Base-by-base conservation (phyloP, 2,113 vertebrate species). In the Gallinago media region DNA sequence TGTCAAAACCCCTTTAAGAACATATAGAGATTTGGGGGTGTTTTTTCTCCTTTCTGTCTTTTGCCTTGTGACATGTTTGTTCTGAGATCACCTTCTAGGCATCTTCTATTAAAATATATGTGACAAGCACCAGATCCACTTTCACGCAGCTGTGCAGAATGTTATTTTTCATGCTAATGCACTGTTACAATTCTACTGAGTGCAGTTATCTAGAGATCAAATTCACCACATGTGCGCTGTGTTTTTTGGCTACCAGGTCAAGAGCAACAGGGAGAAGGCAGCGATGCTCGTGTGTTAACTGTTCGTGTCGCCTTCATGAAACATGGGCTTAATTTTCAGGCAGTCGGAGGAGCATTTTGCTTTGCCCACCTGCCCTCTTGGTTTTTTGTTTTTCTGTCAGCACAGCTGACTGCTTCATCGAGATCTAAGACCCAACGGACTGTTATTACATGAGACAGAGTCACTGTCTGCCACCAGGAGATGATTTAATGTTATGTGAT, bases 401-500 rank as follows among this genome's bases (percentile, higher is more conserved):
- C 87, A 87, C 86, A 78, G 65, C 72, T 96, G 95, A 92, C 82
- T 90, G 80, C 86, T 93, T 95, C 91, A 78, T 94, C 26, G 16
- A 92, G 96, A 92, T 88, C 94, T 96, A 94, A 95, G 83, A 80
- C 90, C 80, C 75, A 96, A n/a, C 3, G 6, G 84, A 86, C 85
- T 88, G 75, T 96, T 96, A 96, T 86, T 96, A 77, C 77, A 94
- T 90, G 96, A 97, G 96, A 96, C 88, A 92, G 92, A 95, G 91
- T 96, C 95, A 91, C 93, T 89, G 92, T 96, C 96, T 95, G 90
- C 90, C 96, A 95, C 96, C 91, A 91, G 96, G 94, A 97, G 96
- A 96, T 94, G 83, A 83, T 96, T 85, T 96, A 94, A 97, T 96
- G 90, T 88, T 97, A 96, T 97, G 91, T 97, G 95, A 96, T 97